Conservation (phyloP, 1,140 invertebrate species). For the Hyphantria cunea region DNA sequence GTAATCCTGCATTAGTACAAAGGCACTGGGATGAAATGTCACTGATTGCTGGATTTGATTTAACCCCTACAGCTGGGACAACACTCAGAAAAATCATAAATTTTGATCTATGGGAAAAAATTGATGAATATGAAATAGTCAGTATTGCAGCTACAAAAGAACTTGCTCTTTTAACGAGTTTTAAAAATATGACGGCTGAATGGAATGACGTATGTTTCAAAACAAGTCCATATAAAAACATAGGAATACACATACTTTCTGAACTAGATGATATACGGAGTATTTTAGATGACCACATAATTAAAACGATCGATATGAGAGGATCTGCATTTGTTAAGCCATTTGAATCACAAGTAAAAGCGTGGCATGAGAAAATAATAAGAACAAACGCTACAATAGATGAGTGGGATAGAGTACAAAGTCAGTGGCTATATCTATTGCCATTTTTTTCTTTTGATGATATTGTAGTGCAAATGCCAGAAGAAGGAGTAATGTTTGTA, state of each 20-base stretch:
- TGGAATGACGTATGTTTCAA: conserved; percentile 91
- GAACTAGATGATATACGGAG: conserved; percentile 93
- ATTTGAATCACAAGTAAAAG: conserved; percentile 89
- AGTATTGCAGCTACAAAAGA: conserved; percentile 96
- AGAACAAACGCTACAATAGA: conserved; percentile 91
- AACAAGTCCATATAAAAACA: conserved; percentile 89
- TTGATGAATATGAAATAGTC: conserved; percentile 92
- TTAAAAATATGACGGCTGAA: conserved; percentile 92
- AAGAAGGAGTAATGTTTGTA: conserved; percentile 91
- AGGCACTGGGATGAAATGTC: conserved; percentile 97
- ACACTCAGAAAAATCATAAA: conserved; percentile 92
- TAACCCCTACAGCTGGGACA: conserved; percentile 93
- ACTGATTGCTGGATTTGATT: conserved; percentile 89
- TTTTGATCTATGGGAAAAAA: conserved; percentile 87
- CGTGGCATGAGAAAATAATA: conserved; percentile 92
- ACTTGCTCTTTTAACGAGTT: conserved; percentile 88
- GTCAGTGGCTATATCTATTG: conserved; percentile 95
- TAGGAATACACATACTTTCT: conserved; percentile 89
- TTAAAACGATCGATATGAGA: conserved; percentile 94
- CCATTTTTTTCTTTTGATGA: conserved; percentile 97
- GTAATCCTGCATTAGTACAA: conserved; percentile 92
- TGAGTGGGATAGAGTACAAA: conserved; percentile 94
- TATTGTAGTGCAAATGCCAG: conserved; percentile 96
- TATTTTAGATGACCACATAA: conserved; percentile 93
- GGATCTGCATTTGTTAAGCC: conserved; percentile 96